These are phyloP conservation scores for Ceriagrion tenellum DNA, from an alignment of 2,888 invertebrate genomes.

Conservation along the genomic window DNA sequence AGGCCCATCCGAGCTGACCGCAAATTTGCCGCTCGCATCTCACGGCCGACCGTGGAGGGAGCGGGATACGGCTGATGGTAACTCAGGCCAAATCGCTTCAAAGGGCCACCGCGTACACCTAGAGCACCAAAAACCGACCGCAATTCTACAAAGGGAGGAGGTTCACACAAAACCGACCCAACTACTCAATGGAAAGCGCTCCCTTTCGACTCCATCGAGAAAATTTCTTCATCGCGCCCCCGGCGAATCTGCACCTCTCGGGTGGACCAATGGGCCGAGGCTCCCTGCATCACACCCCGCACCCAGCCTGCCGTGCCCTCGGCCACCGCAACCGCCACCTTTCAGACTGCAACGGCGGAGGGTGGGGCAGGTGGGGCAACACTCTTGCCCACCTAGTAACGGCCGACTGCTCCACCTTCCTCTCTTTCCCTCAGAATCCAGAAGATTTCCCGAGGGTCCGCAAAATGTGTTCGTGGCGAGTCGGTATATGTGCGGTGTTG, in stretches of 20 bases:
- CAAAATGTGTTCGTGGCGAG: conserved; percentile 10
- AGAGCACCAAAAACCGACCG: not conserved
- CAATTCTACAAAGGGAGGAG: not conserved
- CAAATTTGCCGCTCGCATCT: not conserved
- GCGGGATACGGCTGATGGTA: not conserved
- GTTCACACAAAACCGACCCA: conserved; percentile 60
- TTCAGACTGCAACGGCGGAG: conserved; percentile 70
- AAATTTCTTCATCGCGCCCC: conserved; percentile 69
- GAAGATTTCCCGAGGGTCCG: conserved; percentile 68
- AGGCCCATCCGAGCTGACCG: not conserved
- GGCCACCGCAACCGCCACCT: conserved; percentile 70
- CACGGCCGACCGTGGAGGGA: not conserved
- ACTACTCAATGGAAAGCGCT: conserved; percentile 65
- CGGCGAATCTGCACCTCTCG: conserved; percentile 68
- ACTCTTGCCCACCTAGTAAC: conserved; percentile 61
- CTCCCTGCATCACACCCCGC: conserved; percentile 68
- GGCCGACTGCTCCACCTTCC: conserved; percentile 61
- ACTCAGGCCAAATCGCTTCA: not conserved
- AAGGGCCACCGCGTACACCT: not conserved
- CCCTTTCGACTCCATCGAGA: conserved; percentile 68
- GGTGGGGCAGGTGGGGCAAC: conserved; percentile 65
- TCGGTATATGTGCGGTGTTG: conserved; percentile 47
- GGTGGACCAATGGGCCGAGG: conserved; percentile 70
- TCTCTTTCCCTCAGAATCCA: conserved; percentile 61
- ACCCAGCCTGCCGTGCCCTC: conserved; percentile 69